phyloP scores from a whole-genome alignment of 1,140 invertebrate genomes.

The Drosophila asahinai region DNA sequence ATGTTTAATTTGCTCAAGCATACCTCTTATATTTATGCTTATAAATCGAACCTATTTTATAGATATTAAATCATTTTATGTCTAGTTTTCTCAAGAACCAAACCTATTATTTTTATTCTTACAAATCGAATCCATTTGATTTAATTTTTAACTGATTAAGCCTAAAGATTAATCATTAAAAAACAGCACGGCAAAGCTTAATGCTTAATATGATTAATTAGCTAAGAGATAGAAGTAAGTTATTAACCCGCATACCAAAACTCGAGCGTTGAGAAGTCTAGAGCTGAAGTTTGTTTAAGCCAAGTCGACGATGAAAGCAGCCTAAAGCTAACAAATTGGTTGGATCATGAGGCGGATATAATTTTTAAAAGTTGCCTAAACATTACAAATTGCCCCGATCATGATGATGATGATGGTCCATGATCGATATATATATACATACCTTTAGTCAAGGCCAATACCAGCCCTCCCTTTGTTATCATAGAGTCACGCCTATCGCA shows the following conservation, averaged over 20 bases:
- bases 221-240: neutral
- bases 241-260: conserved; percentile 34
- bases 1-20: too few relatives aligned
- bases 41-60: neutral
- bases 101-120: too few relatives aligned
- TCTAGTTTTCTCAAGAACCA: too few relatives aligned
- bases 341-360: conserved; percentile 26
- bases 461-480: conserved; percentile 41
- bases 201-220: conserved; percentile 33
- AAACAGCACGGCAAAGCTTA: neutral
- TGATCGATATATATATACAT: conserved; percentile 15
- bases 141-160: neutral
- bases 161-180: neutral
- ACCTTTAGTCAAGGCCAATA: conserved; percentile 39
- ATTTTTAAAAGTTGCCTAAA: conserved; percentile 31
- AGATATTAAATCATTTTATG: too few relatives aligned
- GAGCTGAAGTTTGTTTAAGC: conserved; percentile 18
- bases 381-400: conserved; percentile 49
- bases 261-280: neutral
- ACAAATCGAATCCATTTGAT: too few relatives aligned
- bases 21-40: neutral
- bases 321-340: conserved; percentile 33
- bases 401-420: conserved; percentile 31
- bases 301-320: conserved; percentile 31
- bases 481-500: conserved; percentile 48